Conservation (phyloP, 2,113 vertebrate genomes). For the Lanius ludovicianus region DNA sequence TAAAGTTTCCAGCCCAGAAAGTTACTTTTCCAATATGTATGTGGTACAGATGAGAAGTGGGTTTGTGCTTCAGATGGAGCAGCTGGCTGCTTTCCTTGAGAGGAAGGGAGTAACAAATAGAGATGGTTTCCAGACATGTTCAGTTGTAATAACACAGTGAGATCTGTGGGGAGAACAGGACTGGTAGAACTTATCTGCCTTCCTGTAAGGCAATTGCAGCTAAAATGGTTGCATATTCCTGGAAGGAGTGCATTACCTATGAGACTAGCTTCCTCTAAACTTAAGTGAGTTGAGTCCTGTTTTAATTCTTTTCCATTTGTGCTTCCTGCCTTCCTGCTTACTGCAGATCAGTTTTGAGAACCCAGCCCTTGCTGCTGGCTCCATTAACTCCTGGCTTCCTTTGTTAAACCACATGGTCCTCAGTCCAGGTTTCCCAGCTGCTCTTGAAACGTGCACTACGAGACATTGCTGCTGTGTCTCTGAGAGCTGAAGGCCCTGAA, state of each 20-base stretch:
- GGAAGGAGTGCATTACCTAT: not conserved
- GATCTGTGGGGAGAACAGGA: not conserved
- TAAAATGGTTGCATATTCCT: constrained; percentile 29
- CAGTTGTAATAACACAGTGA: not conserved
- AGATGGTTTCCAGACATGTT: not conserved
- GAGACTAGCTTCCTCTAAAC: constrained; percentile 13
- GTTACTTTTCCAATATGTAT: not conserved
- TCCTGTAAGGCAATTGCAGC: not conserved
- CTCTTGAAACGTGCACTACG: not conserved
- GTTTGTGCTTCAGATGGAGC: not conserved
- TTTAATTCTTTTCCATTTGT: constrained; percentile 47
- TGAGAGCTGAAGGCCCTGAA: not conserved
- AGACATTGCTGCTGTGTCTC: not conserved
- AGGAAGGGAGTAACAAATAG: not conserved
- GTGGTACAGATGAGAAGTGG: not conserved
- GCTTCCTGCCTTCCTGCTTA: constrained; percentile 51
- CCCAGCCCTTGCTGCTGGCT: constrained; percentile 3
- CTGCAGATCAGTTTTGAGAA: constrained; percentile 3
- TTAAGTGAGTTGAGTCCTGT: not conserved
- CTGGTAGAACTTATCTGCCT: not conserved
- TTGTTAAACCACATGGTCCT: not conserved
- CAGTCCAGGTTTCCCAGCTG: constrained; percentile 22
- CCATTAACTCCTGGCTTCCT: not conserved
- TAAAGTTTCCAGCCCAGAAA: not conserved
- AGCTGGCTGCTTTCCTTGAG: not conserved